Evolutionary conservation across 2,888 invertebrate species (phyloP).

Genomic region (Pristionchus fissidentatus): DNA sequence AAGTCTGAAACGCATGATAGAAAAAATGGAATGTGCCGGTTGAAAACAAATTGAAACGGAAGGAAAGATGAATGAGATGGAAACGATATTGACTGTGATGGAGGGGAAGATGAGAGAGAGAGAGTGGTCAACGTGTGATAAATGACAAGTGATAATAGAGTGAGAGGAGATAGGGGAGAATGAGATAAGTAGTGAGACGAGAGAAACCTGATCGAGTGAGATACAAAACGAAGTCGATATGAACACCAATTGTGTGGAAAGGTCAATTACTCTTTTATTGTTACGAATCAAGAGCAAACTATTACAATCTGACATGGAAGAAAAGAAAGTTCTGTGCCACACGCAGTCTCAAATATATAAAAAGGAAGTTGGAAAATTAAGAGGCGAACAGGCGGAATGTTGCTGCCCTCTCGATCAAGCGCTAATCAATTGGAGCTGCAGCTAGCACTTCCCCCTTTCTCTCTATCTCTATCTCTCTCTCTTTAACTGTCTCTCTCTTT

Average conservation of each 20-base stretch:
- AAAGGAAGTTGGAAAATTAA: not conserved
- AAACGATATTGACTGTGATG: slow-evolving; percentile 27
- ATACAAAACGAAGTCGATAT: slow-evolving; percentile 20
- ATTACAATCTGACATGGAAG: not conserved
- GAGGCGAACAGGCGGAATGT: not conserved
- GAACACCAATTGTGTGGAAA: slow-evolving; percentile 7
- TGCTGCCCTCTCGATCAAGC: not conserved
- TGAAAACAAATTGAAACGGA: not conserved
- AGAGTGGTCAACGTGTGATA: slow-evolving; percentile 24
- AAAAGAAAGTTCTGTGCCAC: not conserved
- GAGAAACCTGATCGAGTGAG: slow-evolving; percentile 11
- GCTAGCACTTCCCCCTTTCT: not conserved
- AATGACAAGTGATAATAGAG: slow-evolving; percentile 24
- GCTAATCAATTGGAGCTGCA: slow-evolving; percentile 7
- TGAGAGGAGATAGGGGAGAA: slow-evolving; percentile 17
- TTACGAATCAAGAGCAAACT: not conserved
- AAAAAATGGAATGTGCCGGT: not conserved
- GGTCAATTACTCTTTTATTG: not conserved
- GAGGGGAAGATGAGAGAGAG: slow-evolving; percentile 17
- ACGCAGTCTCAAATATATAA: not conserved
- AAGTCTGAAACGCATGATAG: too few relatives aligned
- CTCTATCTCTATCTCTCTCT: too few relatives aligned
- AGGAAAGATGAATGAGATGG: not conserved
- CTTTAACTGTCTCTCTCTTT: too few relatives aligned
- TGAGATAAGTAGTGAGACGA: slow-evolving; percentile 8